A percentile compares a stretch with the other conserved stretches of the same genome.
Evolutionary conservation across 2,113 vertebrate species (phyloP).

Genomic region (Cricetomys ansorgei): DNA sequence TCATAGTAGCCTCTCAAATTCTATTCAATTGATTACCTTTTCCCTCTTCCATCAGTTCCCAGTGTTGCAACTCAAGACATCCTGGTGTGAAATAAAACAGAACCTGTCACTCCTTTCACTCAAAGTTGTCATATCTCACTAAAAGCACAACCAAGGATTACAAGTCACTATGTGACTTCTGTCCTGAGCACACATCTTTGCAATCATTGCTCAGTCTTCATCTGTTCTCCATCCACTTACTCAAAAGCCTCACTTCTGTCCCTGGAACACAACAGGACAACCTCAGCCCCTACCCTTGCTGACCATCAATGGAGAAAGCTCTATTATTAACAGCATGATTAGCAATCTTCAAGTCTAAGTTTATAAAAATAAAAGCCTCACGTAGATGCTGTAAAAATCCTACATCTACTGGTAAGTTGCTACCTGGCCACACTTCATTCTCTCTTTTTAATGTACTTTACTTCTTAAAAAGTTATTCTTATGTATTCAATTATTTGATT

Average conservation of each 20-base stretch:
- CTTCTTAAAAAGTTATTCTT: not conserved
- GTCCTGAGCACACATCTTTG: not conserved
- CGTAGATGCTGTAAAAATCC: not conserved
- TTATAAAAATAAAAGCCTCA: not conserved
- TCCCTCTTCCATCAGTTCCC: not conserved
- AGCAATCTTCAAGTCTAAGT: not conserved
- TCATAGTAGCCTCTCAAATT: not conserved
- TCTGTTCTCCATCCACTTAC: not conserved
- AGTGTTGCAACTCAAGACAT: not conserved
- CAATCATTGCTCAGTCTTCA: not conserved
- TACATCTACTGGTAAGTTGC: fast-evolving
- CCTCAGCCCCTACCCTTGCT: not conserved
- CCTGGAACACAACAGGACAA: not conserved
- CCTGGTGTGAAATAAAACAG: not conserved
- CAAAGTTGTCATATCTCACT: not conserved
- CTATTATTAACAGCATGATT: not conserved
- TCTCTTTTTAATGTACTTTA: not conserved
- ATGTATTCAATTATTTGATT: not conserved
- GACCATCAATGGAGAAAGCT: too few species aligned
- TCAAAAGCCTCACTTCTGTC: not conserved
- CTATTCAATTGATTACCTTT: not conserved
- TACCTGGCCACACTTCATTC: not conserved
- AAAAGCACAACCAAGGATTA: not conserved
- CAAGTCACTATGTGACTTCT: not conserved
- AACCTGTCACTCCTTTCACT: not conserved